A percentile compares a stretch with the other conserved stretches of the same genome.
phyloP scores from a whole-genome alignment of 1,140 invertebrate species.

The Mylabris phalerata region DNA sequence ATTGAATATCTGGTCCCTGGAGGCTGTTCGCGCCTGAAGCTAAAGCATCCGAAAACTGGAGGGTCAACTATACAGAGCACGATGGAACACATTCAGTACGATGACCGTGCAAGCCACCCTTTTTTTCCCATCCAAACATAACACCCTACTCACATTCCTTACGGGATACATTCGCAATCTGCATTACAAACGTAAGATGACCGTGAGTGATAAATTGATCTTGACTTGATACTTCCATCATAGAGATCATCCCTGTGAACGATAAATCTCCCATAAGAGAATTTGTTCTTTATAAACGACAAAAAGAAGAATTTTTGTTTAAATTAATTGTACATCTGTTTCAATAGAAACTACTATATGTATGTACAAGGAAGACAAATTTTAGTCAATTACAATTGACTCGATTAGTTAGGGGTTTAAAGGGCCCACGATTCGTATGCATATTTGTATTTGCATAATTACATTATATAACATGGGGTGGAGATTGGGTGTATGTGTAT shows the following conservation, averaged over 20 bases:
- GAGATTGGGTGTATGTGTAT: no score
- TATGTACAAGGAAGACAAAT: no score
- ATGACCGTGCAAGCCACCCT: conserved; percentile 9
- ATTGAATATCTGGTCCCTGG: conserved; percentile 19
- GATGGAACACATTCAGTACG: conserved; percentile 6
- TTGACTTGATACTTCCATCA: no score
- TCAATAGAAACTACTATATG: no score
- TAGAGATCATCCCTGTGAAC: no score
- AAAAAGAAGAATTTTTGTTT: no score
- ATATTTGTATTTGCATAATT: background rate
- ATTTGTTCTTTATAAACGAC: no score
- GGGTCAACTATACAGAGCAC: conserved; percentile 7
- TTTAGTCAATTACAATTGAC: no score
- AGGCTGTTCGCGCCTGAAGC: conserved; percentile 17
- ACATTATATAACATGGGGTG: background rate
- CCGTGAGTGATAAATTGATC: conserved; percentile 19
- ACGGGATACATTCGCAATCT: conserved; percentile 26
- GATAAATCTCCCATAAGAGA: no score
- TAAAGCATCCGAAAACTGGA: conserved; percentile 14
- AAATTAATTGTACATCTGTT: no score
- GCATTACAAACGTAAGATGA: conserved; percentile 27
- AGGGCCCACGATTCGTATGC: background rate
- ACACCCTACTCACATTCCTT: conserved; percentile 22
- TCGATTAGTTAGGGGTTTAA: no score
- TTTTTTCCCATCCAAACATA: conserved; percentile 9